Evolutionary conservation across 2,888 invertebrate genomes (phyloP).

Genomic region (Lasioglossum zephyrum): DNA sequence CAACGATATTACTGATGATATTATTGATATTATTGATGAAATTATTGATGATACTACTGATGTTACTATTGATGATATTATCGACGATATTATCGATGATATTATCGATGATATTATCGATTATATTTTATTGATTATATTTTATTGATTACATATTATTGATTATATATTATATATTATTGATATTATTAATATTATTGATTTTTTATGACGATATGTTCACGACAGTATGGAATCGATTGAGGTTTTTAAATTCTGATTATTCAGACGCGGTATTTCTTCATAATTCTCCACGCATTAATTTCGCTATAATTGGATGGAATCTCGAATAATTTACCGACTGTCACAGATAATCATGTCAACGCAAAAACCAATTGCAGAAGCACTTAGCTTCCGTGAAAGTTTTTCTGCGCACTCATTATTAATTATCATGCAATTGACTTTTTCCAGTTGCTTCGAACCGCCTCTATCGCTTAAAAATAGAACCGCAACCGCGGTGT

Average conservation of each 20-base stretch:
- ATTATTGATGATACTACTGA: too few relatives aligned
- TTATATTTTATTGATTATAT: too few relatives aligned
- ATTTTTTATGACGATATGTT: not conserved
- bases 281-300: not conserved
- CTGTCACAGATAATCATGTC: not conserved
- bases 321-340: not conserved
- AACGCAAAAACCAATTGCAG: not conserved
- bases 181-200: too few relatives aligned
- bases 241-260: not conserved
- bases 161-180: too few relatives aligned
- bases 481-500: constrained; percentile 45
- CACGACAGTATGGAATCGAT: not conserved
- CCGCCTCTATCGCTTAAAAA: constrained; percentile 8
- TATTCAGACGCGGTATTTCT: not conserved
- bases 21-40: too few relatives aligned
- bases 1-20: too few relatives aligned
- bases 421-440: not conserved
- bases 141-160: too few relatives aligned
- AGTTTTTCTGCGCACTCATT: not conserved
- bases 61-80: too few relatives aligned
- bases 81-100: too few relatives aligned
- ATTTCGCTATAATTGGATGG: not conserved
- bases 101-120: too few relatives aligned
- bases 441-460: not conserved
- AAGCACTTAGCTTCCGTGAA: not conserved